Evolutionary conservation across 2,113 vertebrate genomes (phyloP), one percentile per base, ranked within the genome.

Genomic region (Penelope pileata): DNA sequence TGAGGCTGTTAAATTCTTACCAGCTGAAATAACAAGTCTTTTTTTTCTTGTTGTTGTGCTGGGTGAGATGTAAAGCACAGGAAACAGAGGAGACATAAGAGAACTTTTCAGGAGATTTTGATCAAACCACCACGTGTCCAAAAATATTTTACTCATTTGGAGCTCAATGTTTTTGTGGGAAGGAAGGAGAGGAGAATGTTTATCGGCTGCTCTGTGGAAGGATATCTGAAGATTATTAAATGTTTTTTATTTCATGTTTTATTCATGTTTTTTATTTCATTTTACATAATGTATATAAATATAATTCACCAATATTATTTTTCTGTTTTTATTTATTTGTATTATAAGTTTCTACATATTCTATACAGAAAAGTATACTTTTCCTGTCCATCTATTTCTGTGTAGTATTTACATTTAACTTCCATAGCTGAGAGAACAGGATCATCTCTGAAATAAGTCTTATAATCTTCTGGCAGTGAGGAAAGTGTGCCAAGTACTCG

Each of bases 11-110:
- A 94, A 97, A 96, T 96, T 86, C 95, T 87, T 95, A 50, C 95
- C 96, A 97, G 96, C 93, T 97, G 96, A 91, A 97, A 95, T 95
- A 98, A 97, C 87, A 96, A 36, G 32, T 78, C 40, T 9, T 12
- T 90, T 93, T 70, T 27, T 38, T 38, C 7, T n/a, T 93, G 38
- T 56, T 88, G 59, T 80, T 69, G 63, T 82, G 63, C 45, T 97
- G 88, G 66, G 69, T 88, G 59, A 68, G 66, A 93, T 72, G 30
- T 50, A 50, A 82, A 88, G 68, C 45, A 90, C 93, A 90, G 87
- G 93, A 96, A 97, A 85, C 6, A 7, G 62, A 84, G 68, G 68
- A 96, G 88, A 95, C 83, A 54, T 42, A 67, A 64, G 51, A 91
- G 62, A 95, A 90, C 36, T 40, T 92, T 96, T 86, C 32, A 86